phyloP scores from a whole-genome alignment of 1,140 invertebrate species.

The Ceratina japonica region DNA sequence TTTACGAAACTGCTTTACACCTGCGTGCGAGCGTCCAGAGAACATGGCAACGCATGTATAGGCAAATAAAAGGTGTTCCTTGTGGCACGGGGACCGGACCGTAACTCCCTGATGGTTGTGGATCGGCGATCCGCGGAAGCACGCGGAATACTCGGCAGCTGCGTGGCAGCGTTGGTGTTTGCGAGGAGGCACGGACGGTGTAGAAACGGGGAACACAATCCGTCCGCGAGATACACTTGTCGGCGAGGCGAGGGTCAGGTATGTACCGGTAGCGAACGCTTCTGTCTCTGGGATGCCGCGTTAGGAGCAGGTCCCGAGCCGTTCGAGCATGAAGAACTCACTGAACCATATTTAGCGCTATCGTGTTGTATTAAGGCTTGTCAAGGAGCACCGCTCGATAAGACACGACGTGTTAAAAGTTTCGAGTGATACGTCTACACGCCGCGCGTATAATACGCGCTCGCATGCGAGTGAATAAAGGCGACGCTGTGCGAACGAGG shows the following conservation, averaged over 20 bases:
- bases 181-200: background rate
- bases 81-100: background rate
- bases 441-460: conserved; percentile 36
- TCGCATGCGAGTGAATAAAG: conserved; percentile 22
- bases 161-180: conserved; percentile 21
- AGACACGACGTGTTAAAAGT: conserved; percentile 54
- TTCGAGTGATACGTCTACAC: conserved; percentile 51
- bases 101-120: background rate
- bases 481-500: conserved; percentile 16
- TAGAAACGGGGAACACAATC: conserved; percentile 16
- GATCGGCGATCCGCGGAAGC: conserved; percentile 15
- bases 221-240: conserved; percentile 23
- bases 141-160: conserved; percentile 26
- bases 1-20: conserved; percentile 18
- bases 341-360: conserved; percentile 51
- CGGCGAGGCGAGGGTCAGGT: conserved; percentile 9
- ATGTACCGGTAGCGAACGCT: conserved; percentile 37
- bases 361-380: conserved; percentile 48
- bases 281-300: conserved; percentile 33
- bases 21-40: background rate
- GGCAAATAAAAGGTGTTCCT: conserved; percentile 29
- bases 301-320: conserved; percentile 33
- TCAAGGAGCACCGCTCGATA: conserved; percentile 31
- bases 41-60: conserved; percentile 31
- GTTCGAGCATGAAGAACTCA: conserved; percentile 47